A percentile compares a stretch with the other conserved stretches of the same genome.
These are phyloP conservation scores for Drosophila parabipectinata DNA, from an alignment of 1,140 invertebrate genomes.

Conservation along the genomic window DNA sequence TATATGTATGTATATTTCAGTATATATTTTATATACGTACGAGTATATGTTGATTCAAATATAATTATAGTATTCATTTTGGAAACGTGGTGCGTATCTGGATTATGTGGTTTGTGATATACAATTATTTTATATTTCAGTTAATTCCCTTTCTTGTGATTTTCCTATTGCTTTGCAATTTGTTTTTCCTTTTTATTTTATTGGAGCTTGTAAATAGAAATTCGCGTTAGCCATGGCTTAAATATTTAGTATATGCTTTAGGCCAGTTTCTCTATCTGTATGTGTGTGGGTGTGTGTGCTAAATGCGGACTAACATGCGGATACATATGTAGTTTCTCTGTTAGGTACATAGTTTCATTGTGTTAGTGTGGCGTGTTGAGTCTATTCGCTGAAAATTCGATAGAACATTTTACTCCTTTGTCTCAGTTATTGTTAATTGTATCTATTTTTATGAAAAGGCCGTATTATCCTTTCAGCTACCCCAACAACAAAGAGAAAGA, in stretches of 20 bases:
- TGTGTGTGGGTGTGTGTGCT: background rate
- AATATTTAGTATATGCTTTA: background rate
- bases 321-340: conserved; percentile 70
- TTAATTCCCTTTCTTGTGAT: conserved; percentile 38
- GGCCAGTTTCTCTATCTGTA: background rate
- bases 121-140: conserved; percentile 52
- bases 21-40: conserved; percentile 22
- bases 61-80: conserved; percentile 48
- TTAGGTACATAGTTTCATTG: conserved; percentile 81
- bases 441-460: background rate
- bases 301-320: conserved; percentile 13
- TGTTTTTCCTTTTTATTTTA: conserved; percentile 7
- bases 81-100: conserved; percentile 57
- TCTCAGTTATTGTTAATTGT: conserved; percentile 3
- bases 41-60: conserved; percentile 40
- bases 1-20: conserved; percentile 20
- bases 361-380: conserved; percentile 59
- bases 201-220: conserved; percentile 72
- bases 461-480: conserved; percentile 14
- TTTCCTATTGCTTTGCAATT: conserved; percentile 24
- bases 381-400: conserved; percentile 57
- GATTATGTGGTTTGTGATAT: conserved; percentile 73
- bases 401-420: conserved; percentile 20
- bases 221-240: conserved; percentile 54
- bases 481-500: conserved; percentile 15